Evolutionary conservation across 1,140 invertebrate species (phyloP), one percentile per base, ranked within the genome.

Genomic region (Trichonephila clavipes): DNA sequence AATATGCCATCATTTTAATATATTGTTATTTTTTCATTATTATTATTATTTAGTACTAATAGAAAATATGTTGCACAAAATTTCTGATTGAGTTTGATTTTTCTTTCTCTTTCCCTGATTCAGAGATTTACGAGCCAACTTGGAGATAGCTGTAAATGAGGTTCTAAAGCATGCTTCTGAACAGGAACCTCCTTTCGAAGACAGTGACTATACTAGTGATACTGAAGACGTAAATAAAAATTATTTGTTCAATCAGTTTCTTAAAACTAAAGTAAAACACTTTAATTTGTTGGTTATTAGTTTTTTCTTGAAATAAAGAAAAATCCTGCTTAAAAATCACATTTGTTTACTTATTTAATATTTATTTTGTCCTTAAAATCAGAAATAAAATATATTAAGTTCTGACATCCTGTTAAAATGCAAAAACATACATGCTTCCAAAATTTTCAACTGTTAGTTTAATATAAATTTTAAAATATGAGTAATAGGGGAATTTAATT

Each of bases 91-190:
- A 69, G 28, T 58, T 24, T 85, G 44, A 85, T 85, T 16, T 59
- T 34, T 40, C 24, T 88, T 81, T 92, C 66, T 93, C 88, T 58
- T 34, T 83, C 21, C n/a, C 5, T 51, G 5, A 89, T 94, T 95
- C 95, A 97, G 98, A 0, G 99, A 99, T 96, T 96, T 99, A 19
- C 96, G 99, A 95, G 99, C 99, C 3, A 97, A 98, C 95, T 95
- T 99, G 34, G 99, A 99, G 96, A 96, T 99, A 95, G 98, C 98
- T 4, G 97, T 99, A 34, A 97, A 97, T 95, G 97, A 97, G 93
- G 97, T 99, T 89, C 81, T 94, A 64, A 94, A 95, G 62, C 81
- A 94, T 61, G 93, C 93, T 34, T 66, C 90, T 59, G 94, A 95
- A 90, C 95, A 95, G 62, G 96, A 97, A 72, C 96, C 96, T 90